Base-by-base conservation (phyloP, 2,888 invertebrate genomes). In the Epistrophe grossulariae region DNA sequence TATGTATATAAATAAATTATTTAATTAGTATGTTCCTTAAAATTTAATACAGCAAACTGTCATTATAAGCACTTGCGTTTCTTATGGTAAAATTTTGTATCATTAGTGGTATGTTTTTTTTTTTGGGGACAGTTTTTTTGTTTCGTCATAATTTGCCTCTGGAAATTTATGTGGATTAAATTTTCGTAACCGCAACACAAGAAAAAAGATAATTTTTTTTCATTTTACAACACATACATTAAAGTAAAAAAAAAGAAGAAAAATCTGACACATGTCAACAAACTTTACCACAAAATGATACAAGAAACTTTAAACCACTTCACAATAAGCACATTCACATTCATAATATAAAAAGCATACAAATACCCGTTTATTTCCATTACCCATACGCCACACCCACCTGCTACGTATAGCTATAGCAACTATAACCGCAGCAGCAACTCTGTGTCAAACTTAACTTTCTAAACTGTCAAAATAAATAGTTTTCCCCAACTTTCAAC, bases 1-100 rank as follows among this genome's bases (percentile, higher is more conserved):
- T 78, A 85, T 45, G 79, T 74, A 85, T 45, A 81, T 74, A 85
- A 85, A 85, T 85, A 85, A 85, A 74, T 85, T 78, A 81, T 81
- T 79, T 85, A 72, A 64, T 82, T 79, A 79, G 62, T 79, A 72
- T 83, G 45, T 82, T 82, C 59, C 71, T 59, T 83, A 66, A 52
- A 55, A 50, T 17, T 76, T 19, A 71, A 55, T 80, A 60, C 80
- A 66, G 31, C 66, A 73, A 77, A 71, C 72, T 81, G 78, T 71
- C 73, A 85, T 85, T 40, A 40, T 71, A 85, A 79, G 71, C 82
- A 82, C 73, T 82, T 87, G 78, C 82, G 38, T 85, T 62, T 28
- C n/a, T 24, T 35, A 28, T 80, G 68, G 78, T 35, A 9, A 24
- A 24, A 43, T 35, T 52, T 40, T 73, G 24, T 31, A 28, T 50